Evolutionary conservation across 2,888 invertebrate species (phyloP).

Genomic region (Quadriops clusia): DNA sequence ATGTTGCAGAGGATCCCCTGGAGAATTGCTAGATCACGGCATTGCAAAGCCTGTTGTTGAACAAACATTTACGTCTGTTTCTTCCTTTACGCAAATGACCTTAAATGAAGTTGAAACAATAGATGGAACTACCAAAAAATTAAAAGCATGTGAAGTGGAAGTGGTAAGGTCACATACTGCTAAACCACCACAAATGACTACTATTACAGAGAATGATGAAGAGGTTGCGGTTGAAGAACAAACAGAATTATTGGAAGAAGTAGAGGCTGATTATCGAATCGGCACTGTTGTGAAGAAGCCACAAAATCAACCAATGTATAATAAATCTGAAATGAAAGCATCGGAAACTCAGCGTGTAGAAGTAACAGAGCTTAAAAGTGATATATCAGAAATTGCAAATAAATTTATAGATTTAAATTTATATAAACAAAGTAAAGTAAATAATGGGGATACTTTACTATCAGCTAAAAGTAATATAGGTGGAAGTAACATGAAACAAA

Average conservation of each 20-base stretch:
- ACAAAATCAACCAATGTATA: too few species aligned
- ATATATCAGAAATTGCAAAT: too few species aligned
- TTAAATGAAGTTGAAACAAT: constrained; percentile 35
- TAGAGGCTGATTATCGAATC: constrained; percentile 11
- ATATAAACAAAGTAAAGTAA: too few species aligned
- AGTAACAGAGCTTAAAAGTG: too few species aligned
- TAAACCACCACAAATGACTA: constrained; percentile 6
- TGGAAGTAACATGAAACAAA: too few species aligned
- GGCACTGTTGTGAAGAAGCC: too few species aligned
- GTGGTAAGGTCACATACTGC: constrained; percentile 1
- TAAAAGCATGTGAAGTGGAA: constrained; percentile 14
- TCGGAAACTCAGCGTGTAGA: too few species aligned
- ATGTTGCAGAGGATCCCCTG: constrained; percentile 37
- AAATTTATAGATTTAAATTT: too few species aligned
- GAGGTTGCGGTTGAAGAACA: too few species aligned
- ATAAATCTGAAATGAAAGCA: too few species aligned
- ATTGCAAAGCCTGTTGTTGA: constrained; percentile 24
- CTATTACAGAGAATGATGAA: constrained; percentile 11
- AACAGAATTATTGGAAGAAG: constrained; percentile 6
- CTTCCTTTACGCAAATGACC: constrained; percentile 41
- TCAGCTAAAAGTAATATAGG: too few species aligned
- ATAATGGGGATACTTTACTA: too few species aligned
- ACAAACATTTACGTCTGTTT: constrained; percentile 38
- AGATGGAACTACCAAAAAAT: constrained; percentile 18
- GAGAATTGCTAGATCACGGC: constrained; percentile 45